Evolutionary conservation across 2,888 invertebrate genomes (phyloP).

Genomic region (Pyrochroa serraticornis): DNA sequence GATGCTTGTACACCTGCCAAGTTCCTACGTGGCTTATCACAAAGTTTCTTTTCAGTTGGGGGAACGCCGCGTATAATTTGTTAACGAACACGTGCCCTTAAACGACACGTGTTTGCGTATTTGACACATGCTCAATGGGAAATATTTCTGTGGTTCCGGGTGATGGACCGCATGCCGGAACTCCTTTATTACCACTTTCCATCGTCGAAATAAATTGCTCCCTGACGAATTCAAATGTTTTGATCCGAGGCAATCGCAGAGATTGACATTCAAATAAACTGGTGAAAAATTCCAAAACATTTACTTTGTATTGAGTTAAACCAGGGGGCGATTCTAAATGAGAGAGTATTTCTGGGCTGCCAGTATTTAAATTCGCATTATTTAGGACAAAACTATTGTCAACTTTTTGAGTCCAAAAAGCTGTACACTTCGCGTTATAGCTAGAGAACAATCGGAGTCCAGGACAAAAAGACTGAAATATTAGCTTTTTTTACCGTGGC

Average conservation of each 20-base stretch:
- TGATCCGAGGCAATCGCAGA: conserved; percentile 7
- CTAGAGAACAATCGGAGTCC: too few relatives aligned
- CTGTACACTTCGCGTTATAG: too few relatives aligned
- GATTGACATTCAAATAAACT: conserved; percentile 21
- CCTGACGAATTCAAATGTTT: conserved; percentile 8
- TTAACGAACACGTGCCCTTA: conserved; percentile 12
- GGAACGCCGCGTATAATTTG: conserved; percentile 3
- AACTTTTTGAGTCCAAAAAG: too few relatives aligned
- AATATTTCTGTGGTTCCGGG: too few relatives aligned
- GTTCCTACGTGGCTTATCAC: conserved; percentile 5
- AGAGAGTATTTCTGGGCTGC: too few relatives aligned
- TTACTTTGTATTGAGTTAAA: conserved; percentile 4
- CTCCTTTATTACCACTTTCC: conserved; percentile 2
- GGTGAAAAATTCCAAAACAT: conserved; percentile 15
- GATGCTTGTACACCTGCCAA: conserved; percentile 27
- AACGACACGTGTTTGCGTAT: conserved; percentile 7
- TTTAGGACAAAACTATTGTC: too few relatives aligned
- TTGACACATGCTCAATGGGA: too few relatives aligned
- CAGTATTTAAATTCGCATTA: too few relatives aligned
- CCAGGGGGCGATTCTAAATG: neutral
- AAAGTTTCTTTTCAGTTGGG: neutral
- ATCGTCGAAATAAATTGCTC: conserved; percentile 10
- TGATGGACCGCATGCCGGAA: neutral
- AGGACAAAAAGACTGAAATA: too few relatives aligned
- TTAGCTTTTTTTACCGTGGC: too few relatives aligned